Base-by-base conservation (phyloP, 1,140 invertebrate genomes). In the Oedothorax gibbosus region DNA sequence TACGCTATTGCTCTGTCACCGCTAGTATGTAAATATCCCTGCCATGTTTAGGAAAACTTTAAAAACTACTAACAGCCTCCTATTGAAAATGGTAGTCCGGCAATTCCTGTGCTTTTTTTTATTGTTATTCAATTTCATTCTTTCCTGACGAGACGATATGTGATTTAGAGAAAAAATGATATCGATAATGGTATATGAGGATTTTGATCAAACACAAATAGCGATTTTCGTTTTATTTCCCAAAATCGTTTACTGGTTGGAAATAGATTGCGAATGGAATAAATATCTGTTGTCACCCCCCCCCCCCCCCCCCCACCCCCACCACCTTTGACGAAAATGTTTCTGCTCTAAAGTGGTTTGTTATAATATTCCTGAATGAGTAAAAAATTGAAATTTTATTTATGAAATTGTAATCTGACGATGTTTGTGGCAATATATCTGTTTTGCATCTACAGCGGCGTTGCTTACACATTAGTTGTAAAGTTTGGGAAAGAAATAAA, bases 41-140 rank as follows among this genome's bases (percentile, higher is more conserved):
- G 8, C n/a, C 77, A n/a, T 71, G 50, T 71, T 71, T 35, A 35
- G 21, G 62, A 65, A 82, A 82, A 82, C 65, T 81, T 81, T 35
- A 35, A 75, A 75, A 81, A 81, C 80, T 82, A 82, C 72, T 82
- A 82, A 82, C 80, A 73, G 35, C 35, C 60, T 53, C 21, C 35
- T 69, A 35, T 35, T 35, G 35, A 35, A 35, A 35, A 35, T 35
- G 35, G 35, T 35, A 35, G 35, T 35, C 35, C 35, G 35, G 35
- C 35, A 35, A 35, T 71, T 71, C 7, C 14, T 60, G 12, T 60
- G 57, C 57, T 14, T 60, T 60, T 60, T 60, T 71, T 71, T 53
- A n/a, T 60, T 71, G n/a, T 53, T 18, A n/a, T 50, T 50, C 69
- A 53, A 20, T 71, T 18, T 71, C 15, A 53, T 71, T 35, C n/a